Percentiles rank a stretch among this genome's conserved stretches.
These are phyloP conservation scores for Lepeophtheirus salmonis DNA, from an alignment of 1,140 invertebrate species.

Conservation along the genomic window DNA sequence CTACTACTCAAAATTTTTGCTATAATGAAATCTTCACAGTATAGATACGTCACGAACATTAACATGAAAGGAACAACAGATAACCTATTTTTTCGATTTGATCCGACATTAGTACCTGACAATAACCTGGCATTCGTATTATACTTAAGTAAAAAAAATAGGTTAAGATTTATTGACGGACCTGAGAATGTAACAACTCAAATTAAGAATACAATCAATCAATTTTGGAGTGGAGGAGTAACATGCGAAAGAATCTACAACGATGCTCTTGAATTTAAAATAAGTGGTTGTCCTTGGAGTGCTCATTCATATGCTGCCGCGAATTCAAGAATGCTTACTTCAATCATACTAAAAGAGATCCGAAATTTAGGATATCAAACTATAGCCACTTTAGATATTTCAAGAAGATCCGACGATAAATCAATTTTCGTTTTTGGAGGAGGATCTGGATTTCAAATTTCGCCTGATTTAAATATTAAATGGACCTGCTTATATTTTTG, in stretches of 20 bases:
- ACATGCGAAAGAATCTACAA: background rate
- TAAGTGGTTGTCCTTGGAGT: background rate
- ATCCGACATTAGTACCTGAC: background rate
- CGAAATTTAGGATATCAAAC: background rate
- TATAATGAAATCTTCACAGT: background rate
- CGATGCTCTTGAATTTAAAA: background rate
- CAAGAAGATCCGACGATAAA: background rate
- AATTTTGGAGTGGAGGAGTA: background rate
- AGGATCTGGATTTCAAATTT: background rate
- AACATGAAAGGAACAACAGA: background rate
- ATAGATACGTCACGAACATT: background rate
- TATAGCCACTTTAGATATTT: background rate
- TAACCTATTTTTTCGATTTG: background rate
- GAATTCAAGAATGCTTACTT: background rate
- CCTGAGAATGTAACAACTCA: background rate
- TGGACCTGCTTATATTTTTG: background rate
- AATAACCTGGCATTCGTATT: background rate
- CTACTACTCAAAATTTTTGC: background rate
- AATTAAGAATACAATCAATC: background rate
- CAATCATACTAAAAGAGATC: background rate
- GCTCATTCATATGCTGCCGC: background rate
- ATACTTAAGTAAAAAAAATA: background rate
- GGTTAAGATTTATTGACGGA: background rate
- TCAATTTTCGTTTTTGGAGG: background rate
- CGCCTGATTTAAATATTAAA: background rate